phyloP scores from a whole-genome alignment of 2,888 invertebrate species.

The Pseudococcus viburni region DNA sequence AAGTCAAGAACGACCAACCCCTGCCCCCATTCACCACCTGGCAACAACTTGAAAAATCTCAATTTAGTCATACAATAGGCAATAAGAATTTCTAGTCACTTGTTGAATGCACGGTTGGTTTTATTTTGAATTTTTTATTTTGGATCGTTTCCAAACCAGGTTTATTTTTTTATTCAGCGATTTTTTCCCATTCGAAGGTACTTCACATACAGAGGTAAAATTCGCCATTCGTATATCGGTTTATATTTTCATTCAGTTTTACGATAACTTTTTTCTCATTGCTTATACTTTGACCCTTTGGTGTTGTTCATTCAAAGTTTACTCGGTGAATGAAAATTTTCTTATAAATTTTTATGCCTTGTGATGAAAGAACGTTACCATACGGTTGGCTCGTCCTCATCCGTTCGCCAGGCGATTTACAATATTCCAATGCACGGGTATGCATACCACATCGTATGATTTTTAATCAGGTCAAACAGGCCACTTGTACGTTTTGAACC shows the following conservation, averaged over 20 bases:
- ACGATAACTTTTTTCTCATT: not conserved
- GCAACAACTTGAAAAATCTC: too few relatives aligned
- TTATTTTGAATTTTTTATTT: not conserved
- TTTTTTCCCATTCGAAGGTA: not conserved
- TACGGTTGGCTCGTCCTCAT: conserved; percentile 2
- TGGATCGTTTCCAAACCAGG: conserved; percentile 1
- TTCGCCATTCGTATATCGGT: not conserved
- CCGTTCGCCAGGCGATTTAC: not conserved
- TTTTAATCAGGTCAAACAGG: conserved; percentile 34
- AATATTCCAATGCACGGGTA: not conserved
- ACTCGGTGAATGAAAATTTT: conserved; percentile 8
- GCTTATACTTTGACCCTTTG: conserved; percentile 16
- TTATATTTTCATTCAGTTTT: conserved; percentile 30
- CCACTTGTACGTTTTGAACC: conserved; percentile 6
- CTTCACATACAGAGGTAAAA: not conserved
- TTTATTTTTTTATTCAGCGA: not conserved
- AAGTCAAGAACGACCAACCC: too few relatives aligned
- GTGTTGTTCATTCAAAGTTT: conserved; percentile 29
- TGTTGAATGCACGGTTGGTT: not conserved
- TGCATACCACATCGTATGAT: not conserved
- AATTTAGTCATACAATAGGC: too few relatives aligned
- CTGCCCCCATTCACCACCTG: too few relatives aligned
- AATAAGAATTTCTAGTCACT: too few relatives aligned
- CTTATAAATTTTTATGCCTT: conserved; percentile 20
- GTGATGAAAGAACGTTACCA: conserved; percentile 24